phyloP scores from a whole-genome alignment of 2,888 invertebrate species.

The Lasioglossum marginatum region DNA sequence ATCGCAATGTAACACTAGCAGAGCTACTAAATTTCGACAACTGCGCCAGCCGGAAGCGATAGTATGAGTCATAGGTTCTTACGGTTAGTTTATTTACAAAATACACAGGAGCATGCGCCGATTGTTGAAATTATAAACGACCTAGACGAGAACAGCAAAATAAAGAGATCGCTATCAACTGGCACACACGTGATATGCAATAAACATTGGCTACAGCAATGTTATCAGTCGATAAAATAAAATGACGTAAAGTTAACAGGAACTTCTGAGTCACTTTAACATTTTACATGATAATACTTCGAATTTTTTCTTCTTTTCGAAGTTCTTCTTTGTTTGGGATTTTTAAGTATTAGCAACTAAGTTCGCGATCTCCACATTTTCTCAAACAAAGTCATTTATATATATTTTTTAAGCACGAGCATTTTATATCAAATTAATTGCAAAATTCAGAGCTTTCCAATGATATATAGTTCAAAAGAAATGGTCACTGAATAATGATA shows the following conservation, averaged over 20 bases:
- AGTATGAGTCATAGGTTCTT: neutral
- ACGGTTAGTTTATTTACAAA: neutral
- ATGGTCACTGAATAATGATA: too few relatives aligned
- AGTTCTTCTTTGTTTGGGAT: neutral
- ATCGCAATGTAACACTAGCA: neutral
- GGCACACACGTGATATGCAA: neutral
- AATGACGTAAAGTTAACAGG: neutral
- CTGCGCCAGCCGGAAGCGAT: neutral
- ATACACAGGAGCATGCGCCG: neutral
- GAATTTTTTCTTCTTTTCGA: too few relatives aligned
- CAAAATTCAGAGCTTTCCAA: too few relatives aligned
- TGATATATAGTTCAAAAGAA: too few relatives aligned
- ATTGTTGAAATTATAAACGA: neutral
- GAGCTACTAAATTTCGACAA: neutral
- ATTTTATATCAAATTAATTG: too few relatives aligned
- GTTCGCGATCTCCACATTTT: too few relatives aligned
- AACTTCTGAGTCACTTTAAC: neutral
- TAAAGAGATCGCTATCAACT: neutral
- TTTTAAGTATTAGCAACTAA: too few relatives aligned
- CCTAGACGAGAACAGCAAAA: neutral
- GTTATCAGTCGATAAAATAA: neutral
- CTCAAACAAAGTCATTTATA: too few relatives aligned
- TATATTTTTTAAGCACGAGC: too few relatives aligned
- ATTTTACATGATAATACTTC: neutral
- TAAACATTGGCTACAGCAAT: neutral